phyloP scores from a whole-genome alignment of 2,797 vertebrate species.

The Rhabdomys pumilio region DNA sequence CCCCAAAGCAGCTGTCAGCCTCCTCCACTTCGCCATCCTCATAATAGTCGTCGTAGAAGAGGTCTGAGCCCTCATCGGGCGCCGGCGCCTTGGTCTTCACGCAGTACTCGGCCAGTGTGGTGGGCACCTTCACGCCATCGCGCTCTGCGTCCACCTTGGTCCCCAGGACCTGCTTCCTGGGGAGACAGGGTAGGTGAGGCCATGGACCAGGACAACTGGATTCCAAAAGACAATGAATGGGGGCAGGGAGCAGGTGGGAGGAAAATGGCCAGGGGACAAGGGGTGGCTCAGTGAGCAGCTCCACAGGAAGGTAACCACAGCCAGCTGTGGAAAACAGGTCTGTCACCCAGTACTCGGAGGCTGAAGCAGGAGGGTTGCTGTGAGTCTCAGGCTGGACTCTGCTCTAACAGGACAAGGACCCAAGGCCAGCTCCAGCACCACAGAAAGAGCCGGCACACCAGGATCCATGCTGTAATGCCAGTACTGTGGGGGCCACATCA shows the following conservation, averaged over 20 bases:
- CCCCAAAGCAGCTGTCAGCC: conserved; percentile 94
- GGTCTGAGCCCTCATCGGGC: conserved; percentile 96
- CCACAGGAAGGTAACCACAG: not conserved
- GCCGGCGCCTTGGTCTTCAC: conserved; percentile 95
- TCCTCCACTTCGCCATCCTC: conserved; percentile 95
- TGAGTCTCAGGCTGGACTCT: not conserved
- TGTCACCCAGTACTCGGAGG: not conserved
- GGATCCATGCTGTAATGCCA: not conserved
- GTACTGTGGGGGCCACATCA: not conserved
- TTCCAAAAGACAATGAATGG: not conserved
- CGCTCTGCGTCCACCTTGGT: conserved; percentile 96
- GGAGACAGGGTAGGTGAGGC: not conserved
- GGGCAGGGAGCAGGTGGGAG: not conserved
- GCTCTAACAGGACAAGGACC: not conserved
- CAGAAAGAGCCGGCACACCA: not conserved
- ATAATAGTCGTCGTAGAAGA: conserved; percentile 97
- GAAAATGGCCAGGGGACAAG: not conserved
- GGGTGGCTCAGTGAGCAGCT: not conserved
- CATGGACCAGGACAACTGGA: not conserved
- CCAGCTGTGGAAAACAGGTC: not conserved
- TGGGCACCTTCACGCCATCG: conserved; percentile 97
- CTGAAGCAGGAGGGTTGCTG: not conserved
- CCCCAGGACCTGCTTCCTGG: conserved; percentile 96
- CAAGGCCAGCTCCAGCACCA: not conserved
- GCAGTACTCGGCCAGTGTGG: conserved; percentile 97